A percentile compares a stretch with the other conserved stretches of the same genome.
Evolutionary conservation across 2,888 invertebrate genomes (phyloP).

Genomic region (Adela reaumurella): DNA sequence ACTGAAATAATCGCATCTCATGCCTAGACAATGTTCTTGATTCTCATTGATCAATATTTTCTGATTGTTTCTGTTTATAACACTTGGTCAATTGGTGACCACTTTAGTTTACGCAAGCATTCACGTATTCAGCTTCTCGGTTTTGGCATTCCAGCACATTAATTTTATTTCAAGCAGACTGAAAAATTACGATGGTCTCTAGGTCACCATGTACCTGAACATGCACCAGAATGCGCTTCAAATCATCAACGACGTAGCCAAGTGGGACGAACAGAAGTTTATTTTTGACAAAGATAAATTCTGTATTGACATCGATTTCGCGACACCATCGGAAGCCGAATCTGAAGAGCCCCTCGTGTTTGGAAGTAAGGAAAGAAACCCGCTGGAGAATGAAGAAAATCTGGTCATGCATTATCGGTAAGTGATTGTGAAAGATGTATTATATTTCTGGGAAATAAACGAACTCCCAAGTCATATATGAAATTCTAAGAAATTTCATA

Average conservation of each 20-base stretch:
- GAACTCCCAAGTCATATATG: no score
- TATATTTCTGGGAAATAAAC: no score
- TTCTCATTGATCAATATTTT: no score
- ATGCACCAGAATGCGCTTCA: constrained; percentile 57
- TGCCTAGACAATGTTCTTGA: no score
- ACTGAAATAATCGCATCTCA: no score
- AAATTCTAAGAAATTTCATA: no score
- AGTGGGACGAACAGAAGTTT: constrained; percentile 53
- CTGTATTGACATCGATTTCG: constrained; percentile 42
- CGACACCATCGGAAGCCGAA: constrained; percentile 44
- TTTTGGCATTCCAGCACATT: no score
- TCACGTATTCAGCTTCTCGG: no score
- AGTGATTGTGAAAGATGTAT: no score
- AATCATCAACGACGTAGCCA: constrained; percentile 52
- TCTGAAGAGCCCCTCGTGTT: constrained; percentile 47
- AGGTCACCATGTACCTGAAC: constrained; percentile 56
- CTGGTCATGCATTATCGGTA: constrained; percentile 50
- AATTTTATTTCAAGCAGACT: no score
- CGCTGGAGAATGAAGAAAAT: constrained; percentile 44
- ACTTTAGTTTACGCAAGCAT: no score
- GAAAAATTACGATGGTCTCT: constrained; percentile 12
- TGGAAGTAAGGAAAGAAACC: constrained; percentile 36
- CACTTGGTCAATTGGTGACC: no score
- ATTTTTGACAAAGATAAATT: constrained; percentile 57
- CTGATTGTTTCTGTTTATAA: background rate